Conservation (phyloP, 1,140 invertebrate species). For the Manduca sexta region DNA sequence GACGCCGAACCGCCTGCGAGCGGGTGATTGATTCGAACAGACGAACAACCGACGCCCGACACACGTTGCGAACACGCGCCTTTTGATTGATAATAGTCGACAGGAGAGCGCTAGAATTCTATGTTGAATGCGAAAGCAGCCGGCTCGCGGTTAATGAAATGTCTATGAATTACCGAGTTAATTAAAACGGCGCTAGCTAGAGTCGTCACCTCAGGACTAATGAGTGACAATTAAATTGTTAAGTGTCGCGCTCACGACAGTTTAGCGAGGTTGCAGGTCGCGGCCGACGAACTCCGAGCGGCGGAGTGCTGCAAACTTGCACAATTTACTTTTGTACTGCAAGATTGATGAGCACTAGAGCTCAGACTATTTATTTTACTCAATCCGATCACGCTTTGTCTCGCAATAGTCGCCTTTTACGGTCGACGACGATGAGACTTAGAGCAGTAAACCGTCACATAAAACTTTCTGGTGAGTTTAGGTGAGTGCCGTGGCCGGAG, state of each 20-base stretch:
- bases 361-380: constrained; percentile 60
- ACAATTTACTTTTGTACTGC: constrained; percentile 52
- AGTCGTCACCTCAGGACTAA: constrained; percentile 51
- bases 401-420: constrained; percentile 56
- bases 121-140: not conserved
- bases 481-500: constrained; percentile 19
- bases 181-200: constrained; percentile 47
- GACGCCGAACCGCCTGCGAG: constrained; percentile 29
- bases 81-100: constrained; percentile 38
- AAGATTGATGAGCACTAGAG: constrained; percentile 60
- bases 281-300: constrained; percentile 46
- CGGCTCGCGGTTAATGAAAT: constrained; percentile 29
- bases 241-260: constrained; percentile 54
- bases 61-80: constrained; percentile 5
- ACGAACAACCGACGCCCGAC: constrained; percentile 25
- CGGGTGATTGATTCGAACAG: constrained; percentile 51
- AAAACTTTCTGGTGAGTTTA: constrained; percentile 39
- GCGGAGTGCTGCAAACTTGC: constrained; percentile 38
- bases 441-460: constrained; percentile 38
- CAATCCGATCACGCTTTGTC: constrained; percentile 62
- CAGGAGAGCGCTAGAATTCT: not conserved
- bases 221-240: constrained; percentile 66
- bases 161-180: constrained; percentile 40
- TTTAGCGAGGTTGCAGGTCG: constrained; percentile 55
- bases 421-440: constrained; percentile 34